Evolutionary conservation across 2,113 vertebrate genomes (phyloP).

Genomic region (Nesogale talazaci): DNA sequence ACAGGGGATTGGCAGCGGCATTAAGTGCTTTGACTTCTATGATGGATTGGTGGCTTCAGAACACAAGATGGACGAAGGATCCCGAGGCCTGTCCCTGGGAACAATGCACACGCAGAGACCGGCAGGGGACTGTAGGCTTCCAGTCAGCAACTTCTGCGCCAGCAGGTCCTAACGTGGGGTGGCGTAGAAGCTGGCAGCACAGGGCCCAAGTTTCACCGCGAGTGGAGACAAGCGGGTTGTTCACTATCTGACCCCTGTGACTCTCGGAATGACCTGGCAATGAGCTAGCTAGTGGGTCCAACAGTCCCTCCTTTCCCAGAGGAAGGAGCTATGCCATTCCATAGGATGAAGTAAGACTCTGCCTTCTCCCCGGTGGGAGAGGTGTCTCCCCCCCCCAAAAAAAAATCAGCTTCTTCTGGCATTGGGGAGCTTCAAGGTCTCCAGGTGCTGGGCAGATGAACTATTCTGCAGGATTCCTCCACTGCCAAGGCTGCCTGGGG

Average conservation of each 20-base stretch:
- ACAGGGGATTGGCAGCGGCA: too few relatives aligned
- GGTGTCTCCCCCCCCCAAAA: background rate
- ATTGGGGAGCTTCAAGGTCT: background rate
- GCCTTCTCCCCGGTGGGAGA: background rate
- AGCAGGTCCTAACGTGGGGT: background rate
- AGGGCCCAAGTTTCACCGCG: background rate
- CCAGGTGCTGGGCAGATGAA: background rate
- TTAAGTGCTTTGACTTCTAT: background rate
- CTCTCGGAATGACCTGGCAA: background rate
- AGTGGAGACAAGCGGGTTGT: background rate
- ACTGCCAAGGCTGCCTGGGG: background rate
- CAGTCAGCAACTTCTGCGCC: background rate
- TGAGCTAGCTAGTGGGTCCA: background rate
- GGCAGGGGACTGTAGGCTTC: background rate
- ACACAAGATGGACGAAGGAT: background rate
- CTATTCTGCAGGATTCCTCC: background rate
- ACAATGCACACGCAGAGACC: too few relatives aligned
- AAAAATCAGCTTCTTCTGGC: background rate
- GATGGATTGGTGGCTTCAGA: background rate
- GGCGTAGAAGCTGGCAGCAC: background rate
- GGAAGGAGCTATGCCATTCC: background rate
- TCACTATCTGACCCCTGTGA: background rate
- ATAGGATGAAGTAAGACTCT: background rate
- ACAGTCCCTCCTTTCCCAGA: background rate
- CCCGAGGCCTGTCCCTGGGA: background rate